Conservation (phyloP, 2,888 invertebrate genomes). For the Mythimna lalbum region DNA sequence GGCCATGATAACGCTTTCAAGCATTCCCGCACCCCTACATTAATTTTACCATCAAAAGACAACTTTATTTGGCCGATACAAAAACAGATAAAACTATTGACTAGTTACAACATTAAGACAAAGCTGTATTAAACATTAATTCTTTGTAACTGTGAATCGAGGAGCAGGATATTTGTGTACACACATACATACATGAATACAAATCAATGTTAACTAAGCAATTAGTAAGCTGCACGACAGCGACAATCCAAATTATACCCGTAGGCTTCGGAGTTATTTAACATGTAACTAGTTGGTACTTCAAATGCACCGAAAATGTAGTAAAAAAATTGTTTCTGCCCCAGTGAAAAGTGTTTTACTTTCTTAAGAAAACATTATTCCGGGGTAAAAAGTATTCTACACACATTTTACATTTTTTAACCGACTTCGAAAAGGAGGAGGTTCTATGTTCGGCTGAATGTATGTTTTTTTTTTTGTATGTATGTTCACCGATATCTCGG, state of each 20-base stretch:
- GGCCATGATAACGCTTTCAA: too few relatives aligned
- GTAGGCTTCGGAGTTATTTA: slow-evolving; percentile 15
- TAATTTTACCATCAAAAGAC: background rate
- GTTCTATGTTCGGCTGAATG: too few relatives aligned
- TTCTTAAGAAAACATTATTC: too few relatives aligned
- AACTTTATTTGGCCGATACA: background rate
- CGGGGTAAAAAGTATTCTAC: too few relatives aligned
- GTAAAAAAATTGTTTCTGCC: too few relatives aligned
- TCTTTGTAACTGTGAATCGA: slow-evolving; percentile 9
- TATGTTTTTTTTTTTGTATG: too few relatives aligned
- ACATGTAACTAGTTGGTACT: slow-evolving; percentile 1
- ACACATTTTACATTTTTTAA: too few relatives aligned
- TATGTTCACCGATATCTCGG: too few relatives aligned
- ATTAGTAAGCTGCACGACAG: slow-evolving; percentile 34
- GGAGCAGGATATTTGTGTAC: slow-evolving; percentile 18
- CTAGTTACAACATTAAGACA: slow-evolving; percentile 6
- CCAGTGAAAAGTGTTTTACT: too few relatives aligned
- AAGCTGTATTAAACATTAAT: slow-evolving; percentile 19
- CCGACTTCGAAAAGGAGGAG: too few relatives aligned
- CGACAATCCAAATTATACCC: slow-evolving; percentile 28
- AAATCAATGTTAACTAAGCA: slow-evolving; percentile 37
- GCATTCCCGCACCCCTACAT: too few relatives aligned
- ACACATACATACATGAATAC: slow-evolving; percentile 16
- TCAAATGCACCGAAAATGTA: slow-evolving; percentile 1
- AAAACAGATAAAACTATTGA: slow-evolving; percentile 7